Conservation (phyloP, 1,140 invertebrate species). For the Daktulosphaira vitifoliae region DNA sequence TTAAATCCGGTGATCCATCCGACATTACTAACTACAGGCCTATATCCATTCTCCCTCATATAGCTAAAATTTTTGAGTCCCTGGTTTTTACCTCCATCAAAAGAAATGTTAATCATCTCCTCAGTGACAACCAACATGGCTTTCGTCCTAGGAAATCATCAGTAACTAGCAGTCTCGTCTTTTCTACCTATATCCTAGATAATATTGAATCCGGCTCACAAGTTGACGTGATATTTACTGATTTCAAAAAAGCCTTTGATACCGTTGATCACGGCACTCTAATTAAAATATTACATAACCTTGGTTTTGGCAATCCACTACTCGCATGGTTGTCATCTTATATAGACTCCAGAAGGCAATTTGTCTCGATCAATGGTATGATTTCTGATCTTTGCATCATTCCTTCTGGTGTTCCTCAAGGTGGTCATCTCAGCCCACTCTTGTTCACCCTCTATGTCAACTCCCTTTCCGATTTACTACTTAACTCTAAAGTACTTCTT, state of each 20-base stretch:
- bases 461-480: too few species aligned
- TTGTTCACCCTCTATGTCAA: too few species aligned
- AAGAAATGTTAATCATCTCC: too few species aligned
- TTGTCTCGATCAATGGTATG: conserved; percentile 37
- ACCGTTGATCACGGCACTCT: neutral
- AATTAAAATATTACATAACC: neutral
- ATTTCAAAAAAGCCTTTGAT: conserved; percentile 27
- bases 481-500: too few species aligned
- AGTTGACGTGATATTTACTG: neutral
- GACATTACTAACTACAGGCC: too few species aligned
- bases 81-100: too few species aligned
- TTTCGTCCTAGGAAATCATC: too few species aligned
- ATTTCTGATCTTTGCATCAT: conserved; percentile 34
- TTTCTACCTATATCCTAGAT: neutral
- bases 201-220: neutral
- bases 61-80: too few species aligned
- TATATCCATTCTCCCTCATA: too few species aligned
- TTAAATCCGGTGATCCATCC: too few species aligned
- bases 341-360: conserved; percentile 36
- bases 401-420: conserved; percentile 39
- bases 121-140: too few species aligned
- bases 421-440: conserved; percentile 39
- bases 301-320: conserved; percentile 5
- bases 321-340: conserved; percentile 38
- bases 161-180: neutral